Conservation (phyloP, 2,113 vertebrate species). For the Fulmarus glacialis region DNA sequence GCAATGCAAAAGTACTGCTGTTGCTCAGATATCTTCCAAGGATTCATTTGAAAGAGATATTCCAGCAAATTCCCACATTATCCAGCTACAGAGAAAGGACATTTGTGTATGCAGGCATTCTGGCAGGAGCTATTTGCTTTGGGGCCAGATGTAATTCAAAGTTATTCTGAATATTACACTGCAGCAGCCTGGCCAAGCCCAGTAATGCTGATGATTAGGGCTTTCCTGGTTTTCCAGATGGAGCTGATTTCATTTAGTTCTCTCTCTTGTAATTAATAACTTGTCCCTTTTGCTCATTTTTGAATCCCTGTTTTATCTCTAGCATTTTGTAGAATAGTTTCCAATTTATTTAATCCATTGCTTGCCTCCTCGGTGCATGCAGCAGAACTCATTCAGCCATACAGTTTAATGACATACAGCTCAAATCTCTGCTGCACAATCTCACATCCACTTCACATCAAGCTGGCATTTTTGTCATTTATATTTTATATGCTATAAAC, state of each 20-base stretch:
- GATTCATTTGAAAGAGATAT: neutral
- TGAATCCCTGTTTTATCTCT: conserved; percentile 12
- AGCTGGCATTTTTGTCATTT: conserved; percentile 12
- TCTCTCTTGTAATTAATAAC: conserved; percentile 47
- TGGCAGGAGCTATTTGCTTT: conserved; percentile 45
- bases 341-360: conserved; percentile 3
- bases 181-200: conserved; percentile 42
- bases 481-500: neutral
- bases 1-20: neutral
- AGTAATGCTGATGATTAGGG: conserved; percentile 52
- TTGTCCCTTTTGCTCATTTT: conserved; percentile 10
- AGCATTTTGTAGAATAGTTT: neutral
- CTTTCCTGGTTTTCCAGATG: conserved; percentile 60
- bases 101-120: neutral
- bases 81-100: conserved; percentile 13
- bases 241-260: conserved; percentile 29
- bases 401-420: neutral
- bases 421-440: neutral
- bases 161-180: conserved; percentile 52
- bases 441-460: neutral
- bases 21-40: neutral
- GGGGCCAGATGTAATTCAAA: conserved; percentile 48
- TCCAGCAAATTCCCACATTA: conserved; percentile 37
- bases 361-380: neutral
- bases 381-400: conserved; percentile 6